Evolutionary conservation across 1,140 invertebrate species (phyloP).

Genomic region (Drosophila bocki): DNA sequence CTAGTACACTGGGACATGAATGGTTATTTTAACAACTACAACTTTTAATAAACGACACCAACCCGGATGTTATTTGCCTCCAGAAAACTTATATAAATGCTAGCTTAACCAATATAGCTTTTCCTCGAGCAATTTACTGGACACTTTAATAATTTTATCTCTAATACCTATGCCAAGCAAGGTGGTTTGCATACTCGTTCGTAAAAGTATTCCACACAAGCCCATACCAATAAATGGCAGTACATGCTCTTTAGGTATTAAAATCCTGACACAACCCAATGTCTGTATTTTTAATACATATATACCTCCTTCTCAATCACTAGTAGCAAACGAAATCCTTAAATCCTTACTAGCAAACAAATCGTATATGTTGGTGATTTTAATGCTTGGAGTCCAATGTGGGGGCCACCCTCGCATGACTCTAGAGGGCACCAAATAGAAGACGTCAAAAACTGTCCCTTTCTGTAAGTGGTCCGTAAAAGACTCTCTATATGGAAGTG

Average conservation of each 20-base stretch:
- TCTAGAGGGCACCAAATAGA: constrained; percentile 23
- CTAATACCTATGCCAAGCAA: too few species aligned
- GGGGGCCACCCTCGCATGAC: constrained; percentile 17
- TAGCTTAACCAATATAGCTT: too few species aligned
- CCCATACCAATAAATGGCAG: background rate
- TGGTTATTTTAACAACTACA: constrained; percentile 9
- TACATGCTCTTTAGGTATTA: constrained; percentile 17
- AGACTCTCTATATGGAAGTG: constrained; percentile 19
- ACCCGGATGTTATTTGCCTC: constrained; percentile 1
- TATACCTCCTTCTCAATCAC: constrained; percentile 7
- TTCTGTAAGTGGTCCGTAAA: constrained; percentile 23
- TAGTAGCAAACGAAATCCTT: constrained; percentile 10
- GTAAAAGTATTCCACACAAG: background rate
- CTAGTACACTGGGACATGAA: background rate
- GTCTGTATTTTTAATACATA: constrained; percentile 25
- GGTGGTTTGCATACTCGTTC: too few species aligned
- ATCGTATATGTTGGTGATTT: constrained; percentile 28
- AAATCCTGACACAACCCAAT: constrained; percentile 22
- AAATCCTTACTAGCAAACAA: constrained; percentile 1
- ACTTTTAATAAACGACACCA: constrained; percentile 1
- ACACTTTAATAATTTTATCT: too few species aligned
- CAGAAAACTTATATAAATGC: background rate
- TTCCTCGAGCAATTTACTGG: background rate
- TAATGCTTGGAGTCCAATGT: constrained; percentile 19
- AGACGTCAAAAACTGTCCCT: constrained; percentile 21